A percentile compares a stretch with the other conserved stretches of the same genome.
Conservation (phyloP, 2,797 vertebrate species). For the Euthynnus affinis region DNA sequence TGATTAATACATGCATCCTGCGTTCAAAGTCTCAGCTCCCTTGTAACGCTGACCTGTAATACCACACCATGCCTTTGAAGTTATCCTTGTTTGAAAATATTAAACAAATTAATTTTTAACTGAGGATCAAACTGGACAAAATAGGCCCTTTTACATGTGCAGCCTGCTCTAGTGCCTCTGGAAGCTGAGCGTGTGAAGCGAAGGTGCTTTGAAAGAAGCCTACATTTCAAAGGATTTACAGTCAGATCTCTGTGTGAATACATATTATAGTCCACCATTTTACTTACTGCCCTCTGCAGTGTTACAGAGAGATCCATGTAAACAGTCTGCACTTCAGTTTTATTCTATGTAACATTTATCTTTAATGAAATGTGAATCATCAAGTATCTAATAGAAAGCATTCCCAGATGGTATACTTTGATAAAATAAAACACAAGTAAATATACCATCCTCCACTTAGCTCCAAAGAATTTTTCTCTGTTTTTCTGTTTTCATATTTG, state of each 20-base stretch:
- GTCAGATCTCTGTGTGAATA: constrained; percentile 53
- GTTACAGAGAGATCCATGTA: constrained; percentile 7
- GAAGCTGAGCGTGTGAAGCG: constrained; percentile 37
- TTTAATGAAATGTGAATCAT: background rate
- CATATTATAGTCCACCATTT: constrained; percentile 45
- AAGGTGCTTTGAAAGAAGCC: constrained; percentile 46
- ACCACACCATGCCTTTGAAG: constrained; percentile 64
- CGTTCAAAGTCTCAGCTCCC: constrained; percentile 45
- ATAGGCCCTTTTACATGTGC: constrained; percentile 36
- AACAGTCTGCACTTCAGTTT: constrained; percentile 7
- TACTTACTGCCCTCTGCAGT: constrained; percentile 25
- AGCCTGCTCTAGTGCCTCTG: constrained; percentile 21
- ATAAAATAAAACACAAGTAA: background rate
- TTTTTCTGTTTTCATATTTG: constrained; percentile 20
- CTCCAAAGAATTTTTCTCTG: background rate
- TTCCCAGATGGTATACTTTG: background rate
- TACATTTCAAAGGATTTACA: constrained; percentile 64
- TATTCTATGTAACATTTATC: background rate
- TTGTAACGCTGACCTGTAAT: constrained; percentile 58
- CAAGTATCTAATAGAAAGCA: background rate
- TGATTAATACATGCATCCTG: constrained; percentile 55
- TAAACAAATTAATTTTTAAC: constrained; percentile 61
- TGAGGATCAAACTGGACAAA: constrained; percentile 63
- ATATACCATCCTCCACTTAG: background rate
- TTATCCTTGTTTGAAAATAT: constrained; percentile 62